Conservation (phyloP, 2,888 invertebrate species). For the Lycaena phlaeas region DNA sequence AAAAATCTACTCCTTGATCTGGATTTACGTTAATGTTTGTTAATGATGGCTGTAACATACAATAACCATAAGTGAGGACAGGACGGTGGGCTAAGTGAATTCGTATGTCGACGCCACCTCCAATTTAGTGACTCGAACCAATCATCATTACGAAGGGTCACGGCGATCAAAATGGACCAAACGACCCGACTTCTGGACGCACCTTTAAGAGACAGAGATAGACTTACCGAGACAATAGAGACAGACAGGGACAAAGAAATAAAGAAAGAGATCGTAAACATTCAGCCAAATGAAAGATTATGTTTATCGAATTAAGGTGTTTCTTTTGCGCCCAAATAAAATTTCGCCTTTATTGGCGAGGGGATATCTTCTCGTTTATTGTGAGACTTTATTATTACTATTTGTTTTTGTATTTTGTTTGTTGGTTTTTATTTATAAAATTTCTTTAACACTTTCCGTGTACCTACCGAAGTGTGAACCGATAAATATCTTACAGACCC, state of each 20-base stretch:
- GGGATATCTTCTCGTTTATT: conserved; percentile 46
- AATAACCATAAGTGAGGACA: conserved; percentile 25
- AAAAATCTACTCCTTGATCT: background rate
- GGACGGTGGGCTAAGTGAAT: conserved; percentile 52
- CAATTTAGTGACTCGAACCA: conserved; percentile 51
- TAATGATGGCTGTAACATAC: conserved; percentile 19
- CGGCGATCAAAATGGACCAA: conserved; percentile 33
- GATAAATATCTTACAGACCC: too few relatives aligned
- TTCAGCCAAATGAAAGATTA: conserved; percentile 67
- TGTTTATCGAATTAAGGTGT: conserved; percentile 68
- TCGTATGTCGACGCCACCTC: conserved; percentile 63
- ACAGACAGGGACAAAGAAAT: conserved; percentile 27
- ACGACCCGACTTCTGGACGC: conserved; percentile 31
- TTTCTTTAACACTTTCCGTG: too few relatives aligned
- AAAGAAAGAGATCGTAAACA: conserved; percentile 48
- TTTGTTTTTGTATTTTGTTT: conserved; percentile 15
- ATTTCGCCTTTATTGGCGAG: conserved; percentile 47
- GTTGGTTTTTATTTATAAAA: conserved; percentile 10
- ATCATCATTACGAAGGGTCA: conserved; percentile 54
- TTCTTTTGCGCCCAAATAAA: conserved; percentile 48
- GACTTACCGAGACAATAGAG: conserved; percentile 16
- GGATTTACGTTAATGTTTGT: conserved; percentile 11
- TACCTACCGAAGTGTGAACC: too few relatives aligned
- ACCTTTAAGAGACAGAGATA: conserved; percentile 39
- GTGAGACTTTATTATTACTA: conserved; percentile 20